These are phyloP conservation scores for Rhizoglyphus robini DNA, from an alignment of 1,140 invertebrate genomes.

Conservation along the genomic window DNA sequence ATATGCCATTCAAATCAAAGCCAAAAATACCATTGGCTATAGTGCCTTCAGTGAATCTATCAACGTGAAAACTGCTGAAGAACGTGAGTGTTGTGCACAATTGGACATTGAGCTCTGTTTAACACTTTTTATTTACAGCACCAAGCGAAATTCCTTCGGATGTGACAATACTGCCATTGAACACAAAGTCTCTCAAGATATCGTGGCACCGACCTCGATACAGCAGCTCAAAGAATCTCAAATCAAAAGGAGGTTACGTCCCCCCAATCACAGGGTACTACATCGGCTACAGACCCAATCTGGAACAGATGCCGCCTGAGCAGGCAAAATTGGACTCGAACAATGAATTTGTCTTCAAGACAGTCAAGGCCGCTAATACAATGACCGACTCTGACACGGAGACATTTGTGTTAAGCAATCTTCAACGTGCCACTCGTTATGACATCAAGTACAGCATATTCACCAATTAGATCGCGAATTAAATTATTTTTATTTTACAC, in stretches of 20 bases:
- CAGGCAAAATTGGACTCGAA: background rate
- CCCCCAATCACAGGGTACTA: slow-evolving; percentile 78
- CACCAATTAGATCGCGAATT: slow-evolving; percentile 35
- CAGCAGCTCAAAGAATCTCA: background rate
- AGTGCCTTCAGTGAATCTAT: slow-evolving; percentile 17
- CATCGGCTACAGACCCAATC: slow-evolving; percentile 55
- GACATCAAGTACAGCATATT: slow-evolving; percentile 48
- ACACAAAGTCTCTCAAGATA: slow-evolving; percentile 4
- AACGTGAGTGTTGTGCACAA: slow-evolving; percentile 6
- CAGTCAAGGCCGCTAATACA: background rate
- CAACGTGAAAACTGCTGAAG: slow-evolving; percentile 6
- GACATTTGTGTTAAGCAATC: slow-evolving; percentile 21
- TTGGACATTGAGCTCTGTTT: background rate
- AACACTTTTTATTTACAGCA: background rate
- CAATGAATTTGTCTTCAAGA: slow-evolving; percentile 18
- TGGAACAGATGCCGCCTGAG: slow-evolving; percentile 19
- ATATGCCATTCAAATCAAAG: slow-evolving; percentile 6
- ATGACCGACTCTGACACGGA: background rate
- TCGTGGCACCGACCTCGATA: background rate
- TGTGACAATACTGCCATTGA: background rate
- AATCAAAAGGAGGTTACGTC: background rate
- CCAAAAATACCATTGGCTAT: slow-evolving; percentile 12
- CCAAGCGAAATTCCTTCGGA: background rate
- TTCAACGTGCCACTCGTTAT: slow-evolving; percentile 55
- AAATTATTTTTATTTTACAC: background rate